These are phyloP conservation scores for Aspidiotus destructor DNA, from an alignment of 2,888 invertebrate species.

Conservation along the genomic window DNA sequence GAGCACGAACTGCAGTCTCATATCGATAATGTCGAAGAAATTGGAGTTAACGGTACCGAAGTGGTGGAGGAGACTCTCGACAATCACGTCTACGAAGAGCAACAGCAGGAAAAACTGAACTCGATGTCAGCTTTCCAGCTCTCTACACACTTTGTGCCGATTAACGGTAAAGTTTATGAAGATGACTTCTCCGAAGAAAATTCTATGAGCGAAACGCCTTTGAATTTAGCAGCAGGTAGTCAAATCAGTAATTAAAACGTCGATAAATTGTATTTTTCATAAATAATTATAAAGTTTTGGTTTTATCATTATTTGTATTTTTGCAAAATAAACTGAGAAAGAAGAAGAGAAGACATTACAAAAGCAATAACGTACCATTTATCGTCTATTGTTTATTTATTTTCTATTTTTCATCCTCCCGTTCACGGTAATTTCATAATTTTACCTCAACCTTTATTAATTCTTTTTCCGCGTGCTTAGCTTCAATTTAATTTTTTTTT, in stretches of 20 bases:
- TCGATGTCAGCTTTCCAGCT: constrained; percentile 23
- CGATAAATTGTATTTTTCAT: constrained; percentile 1
- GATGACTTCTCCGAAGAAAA: constrained; percentile 22
- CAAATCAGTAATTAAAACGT: not conserved
- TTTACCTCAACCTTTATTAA: no score
- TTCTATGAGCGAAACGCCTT: constrained; percentile 27
- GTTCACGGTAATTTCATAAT: no score
- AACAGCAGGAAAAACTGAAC: constrained; percentile 14
- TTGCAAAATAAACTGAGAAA: not conserved
- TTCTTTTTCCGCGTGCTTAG: no score
- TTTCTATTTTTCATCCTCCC: constrained; percentile 10
- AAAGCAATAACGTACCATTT: not conserved
- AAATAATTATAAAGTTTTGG: not conserved
- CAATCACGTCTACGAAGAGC: constrained; percentile 15
- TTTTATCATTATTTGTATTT: not conserved
- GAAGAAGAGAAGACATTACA: not conserved
- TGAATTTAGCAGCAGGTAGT: constrained; percentile 27
- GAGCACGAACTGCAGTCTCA: constrained; percentile 9
- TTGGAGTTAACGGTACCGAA: constrained; percentile 26
- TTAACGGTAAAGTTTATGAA: constrained; percentile 21
- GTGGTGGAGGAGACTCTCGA: constrained; percentile 8
- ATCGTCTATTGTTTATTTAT: constrained; percentile 3
- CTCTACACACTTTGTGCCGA: constrained; percentile 31
- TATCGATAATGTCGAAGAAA: constrained; percentile 22
- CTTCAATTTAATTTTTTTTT: no score